Base-by-base conservation (phyloP, 2,888 invertebrate species). In the Trissonchulus latispiculum region DNA sequence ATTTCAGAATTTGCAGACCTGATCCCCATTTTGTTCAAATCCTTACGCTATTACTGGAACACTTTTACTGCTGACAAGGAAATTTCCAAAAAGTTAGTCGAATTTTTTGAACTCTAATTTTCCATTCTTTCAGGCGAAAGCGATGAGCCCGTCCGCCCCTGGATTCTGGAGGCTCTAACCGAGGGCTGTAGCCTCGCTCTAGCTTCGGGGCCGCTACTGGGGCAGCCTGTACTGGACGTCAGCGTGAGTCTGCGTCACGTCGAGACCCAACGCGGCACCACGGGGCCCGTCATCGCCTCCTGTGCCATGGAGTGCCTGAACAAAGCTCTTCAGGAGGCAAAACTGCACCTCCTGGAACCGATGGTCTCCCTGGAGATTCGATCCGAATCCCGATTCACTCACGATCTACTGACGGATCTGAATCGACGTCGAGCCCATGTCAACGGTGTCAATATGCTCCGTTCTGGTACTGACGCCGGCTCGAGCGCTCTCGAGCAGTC, bases 301-400 rank as follows among this genome's bases (percentile, higher is more conserved):
- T 88, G 91, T 18, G 89, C 91, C 0, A 88, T 90, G 0, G 91
- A 93, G 80, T 91, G 93, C 80, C 86, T 95, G 0, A 88, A 89
- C 79, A 90, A 91, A 86, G 92, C 92, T 32, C 73, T 85, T 29
- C 74, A 76, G 33, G 74, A 80, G 59, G 82, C 82, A 0, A 69
- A 71, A 29, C 84, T 89, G 31, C 68, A 78, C 29, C 78, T 86
- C 0, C 77, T 95, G 78, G 96, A 99, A 84, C 97, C 99, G 1
- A 86, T 95, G 75, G 96, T 97, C 93, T 83, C 85, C 1, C 80
- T 97, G 71, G 90, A 94, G 86, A 88, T 95, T 76, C 88, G 89
- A 2, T 86, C 87, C 0, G 88, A 90, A 0, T 88, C 89, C 76
- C 31, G 87, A 88, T 82, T 85, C 36, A 29, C 89, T 8, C 86